Evolutionary conservation across 2,113 vertebrate genomes (phyloP), one percentile per base, ranked within the genome.

Genomic region (Plectropomus leopardus): DNA sequence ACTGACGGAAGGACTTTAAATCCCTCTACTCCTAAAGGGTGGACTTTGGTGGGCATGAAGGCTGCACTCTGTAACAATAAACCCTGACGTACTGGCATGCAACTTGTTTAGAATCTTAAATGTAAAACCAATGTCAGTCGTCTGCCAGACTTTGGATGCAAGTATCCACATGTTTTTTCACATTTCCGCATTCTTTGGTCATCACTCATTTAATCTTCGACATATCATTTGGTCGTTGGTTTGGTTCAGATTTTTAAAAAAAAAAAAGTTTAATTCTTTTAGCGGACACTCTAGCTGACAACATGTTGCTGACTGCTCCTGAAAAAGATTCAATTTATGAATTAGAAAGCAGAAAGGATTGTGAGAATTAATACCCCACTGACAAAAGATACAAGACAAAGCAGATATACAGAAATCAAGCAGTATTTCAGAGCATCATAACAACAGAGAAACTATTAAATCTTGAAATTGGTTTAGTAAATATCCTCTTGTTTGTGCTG

Each of bases 141-240:
- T 59, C 4, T 36, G 3, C 21, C 23, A 36, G 13, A 45, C 48
- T 32, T 65, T 5, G 24, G 9, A 7, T 13, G 13, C 64, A 68
- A 59, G 44, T 51, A n/a, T n/a, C 14, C 13, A 68, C 74, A 76
- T 47, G 51, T 6, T 54, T 77, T 50, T 59, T 24, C 17, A 68
- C 28, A 58, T 28, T 26, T 1, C 23, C 32, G 42, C 32, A 77
- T 68, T 59, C 23, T 48, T 58, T 58, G 13, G 53, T 40, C 11
- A 57, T 36, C 28, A 59, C 42, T 76, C 74, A 76, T 50, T 47
- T 47, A 67, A 48, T 47, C 24, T 9, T 23, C 19, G 34, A 16
- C 26, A 47, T 57, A 23, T 8, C 34, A 10, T 61, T 53, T 19
- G 30, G 59, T 45, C 55, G 24, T 74, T 44, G n/a, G n/a, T n/a